These are phyloP conservation scores for Crenichthys baileyi DNA, from an alignment of 2,797 vertebrate species.

Conservation along the genomic window DNA sequence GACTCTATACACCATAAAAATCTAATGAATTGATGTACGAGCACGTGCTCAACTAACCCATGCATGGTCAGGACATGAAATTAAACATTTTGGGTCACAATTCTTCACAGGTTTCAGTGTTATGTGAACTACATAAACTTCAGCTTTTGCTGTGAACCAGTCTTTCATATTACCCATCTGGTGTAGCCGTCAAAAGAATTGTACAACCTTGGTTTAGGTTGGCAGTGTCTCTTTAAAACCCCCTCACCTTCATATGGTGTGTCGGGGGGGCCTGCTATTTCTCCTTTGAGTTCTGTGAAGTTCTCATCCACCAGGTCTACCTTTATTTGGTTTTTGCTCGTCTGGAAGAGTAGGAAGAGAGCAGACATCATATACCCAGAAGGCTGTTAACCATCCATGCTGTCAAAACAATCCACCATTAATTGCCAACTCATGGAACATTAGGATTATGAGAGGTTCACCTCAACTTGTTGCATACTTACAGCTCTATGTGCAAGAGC, in stretches of 20 bases:
- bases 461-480: slow-evolving; percentile 62
- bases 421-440: slow-evolving; percentile 49
- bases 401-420: slow-evolving; percentile 45
- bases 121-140: not conserved
- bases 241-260: slow-evolving; percentile 96
- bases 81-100: no score
- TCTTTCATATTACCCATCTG: not conserved
- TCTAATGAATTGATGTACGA: no score
- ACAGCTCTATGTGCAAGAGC: not conserved
- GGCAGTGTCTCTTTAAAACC: slow-evolving; percentile 7
- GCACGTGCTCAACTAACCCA: no score
- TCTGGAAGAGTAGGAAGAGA: slow-evolving; percentile 77
- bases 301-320: slow-evolving; percentile 99
- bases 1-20: not conserved
- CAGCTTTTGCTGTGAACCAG: not conserved
- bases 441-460: slow-evolving; percentile 49
- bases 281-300: slow-evolving; percentile 99
- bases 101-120: no score
- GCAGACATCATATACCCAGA: not conserved
- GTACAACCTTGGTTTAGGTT: slow-evolving; percentile 14
- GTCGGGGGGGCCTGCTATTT: slow-evolving; percentile 99
- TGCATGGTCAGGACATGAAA: no score
- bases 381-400: slow-evolving; percentile 50
- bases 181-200: not conserved
- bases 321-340: slow-evolving; percentile 99